These are phyloP conservation scores for Epizoanthus ramosus DNA, from an alignment of 92 coral and sea anemone species.

Conservation along the genomic window DNA sequence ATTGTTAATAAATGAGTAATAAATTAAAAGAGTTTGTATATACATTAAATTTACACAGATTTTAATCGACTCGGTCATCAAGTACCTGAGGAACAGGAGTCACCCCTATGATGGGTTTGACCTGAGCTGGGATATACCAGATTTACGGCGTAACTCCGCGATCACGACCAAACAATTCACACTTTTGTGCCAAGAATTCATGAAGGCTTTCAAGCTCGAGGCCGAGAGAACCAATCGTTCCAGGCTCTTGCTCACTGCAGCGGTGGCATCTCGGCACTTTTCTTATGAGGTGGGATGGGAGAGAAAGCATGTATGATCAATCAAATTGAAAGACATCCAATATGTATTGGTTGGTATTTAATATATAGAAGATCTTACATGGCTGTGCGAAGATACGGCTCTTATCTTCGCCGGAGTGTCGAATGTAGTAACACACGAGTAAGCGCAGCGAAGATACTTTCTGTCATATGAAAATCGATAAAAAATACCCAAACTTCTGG, in stretches of 20 bases:
- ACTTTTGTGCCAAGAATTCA: conserved; percentile 77
- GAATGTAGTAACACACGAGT: no score
- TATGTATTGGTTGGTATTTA: no score
- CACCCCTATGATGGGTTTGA: conserved; percentile 87
- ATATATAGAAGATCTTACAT: no score
- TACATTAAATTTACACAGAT: conserved; percentile 5
- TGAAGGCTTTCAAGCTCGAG: conserved; percentile 78
- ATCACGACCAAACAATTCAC: conserved; percentile 85
- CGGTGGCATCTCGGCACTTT: conserved; percentile 85
- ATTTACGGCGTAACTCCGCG: conserved; percentile 86
- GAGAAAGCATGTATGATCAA: no score
- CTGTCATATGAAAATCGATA: no score
- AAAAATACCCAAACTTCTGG: no score
- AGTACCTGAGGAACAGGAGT: conserved; percentile 55
- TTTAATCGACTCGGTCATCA: conserved; percentile 78
- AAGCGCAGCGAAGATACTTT: no score
- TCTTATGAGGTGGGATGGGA: conserved; percentile 60
- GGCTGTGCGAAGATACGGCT: no score
- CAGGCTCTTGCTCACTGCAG: conserved; percentile 76
- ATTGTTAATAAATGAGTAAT: no score
- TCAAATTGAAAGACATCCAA: no score
- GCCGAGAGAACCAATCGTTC: conserved; percentile 64
- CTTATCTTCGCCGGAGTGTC: no score
- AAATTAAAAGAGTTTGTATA: no score
- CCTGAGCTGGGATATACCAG: conserved; percentile 88